Evolutionary conservation across 2,113 vertebrate species (phyloP).

Genomic region (Anseranas semipalmata): DNA sequence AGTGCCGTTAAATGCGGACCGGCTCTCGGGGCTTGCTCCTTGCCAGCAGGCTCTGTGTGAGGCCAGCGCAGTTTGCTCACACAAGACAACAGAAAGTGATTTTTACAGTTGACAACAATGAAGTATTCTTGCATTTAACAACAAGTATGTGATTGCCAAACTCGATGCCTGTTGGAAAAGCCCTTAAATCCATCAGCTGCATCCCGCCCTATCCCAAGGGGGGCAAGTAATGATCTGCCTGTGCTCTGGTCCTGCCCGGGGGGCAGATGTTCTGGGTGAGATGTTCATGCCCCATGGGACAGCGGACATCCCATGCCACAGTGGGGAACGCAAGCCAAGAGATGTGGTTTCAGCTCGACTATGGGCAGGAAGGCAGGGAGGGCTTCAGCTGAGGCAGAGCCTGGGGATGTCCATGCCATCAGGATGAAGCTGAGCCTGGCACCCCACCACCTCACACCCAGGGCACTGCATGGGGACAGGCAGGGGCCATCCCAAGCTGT

Average conservation of each 20-base stretch:
- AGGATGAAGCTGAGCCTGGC: neutral
- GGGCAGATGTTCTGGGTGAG: conserved; percentile 5
- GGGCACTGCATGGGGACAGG: neutral
- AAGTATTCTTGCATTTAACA: neutral
- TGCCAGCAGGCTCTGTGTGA: conserved; percentile 47
- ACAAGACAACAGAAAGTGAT: conserved; percentile 45
- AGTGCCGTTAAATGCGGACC: neutral
- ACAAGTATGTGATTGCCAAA: neutral
- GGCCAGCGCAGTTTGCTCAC: neutral
- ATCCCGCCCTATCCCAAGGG: neutral
- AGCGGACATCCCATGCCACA: neutral
- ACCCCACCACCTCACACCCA: neutral
- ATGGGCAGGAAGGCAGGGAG: neutral
- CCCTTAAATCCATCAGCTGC: neutral
- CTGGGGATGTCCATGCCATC: accelerated
- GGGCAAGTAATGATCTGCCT: neutral
- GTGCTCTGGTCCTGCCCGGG: neutral
- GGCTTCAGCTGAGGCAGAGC: neutral
- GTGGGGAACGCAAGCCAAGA: neutral
- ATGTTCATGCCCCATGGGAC: neutral
- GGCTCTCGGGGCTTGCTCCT: neutral
- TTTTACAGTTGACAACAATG: conserved; percentile 29
- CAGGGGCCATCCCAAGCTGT: neutral
- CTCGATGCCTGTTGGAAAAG: neutral
- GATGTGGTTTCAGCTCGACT: neutral